phyloP scores from a whole-genome alignment of 2,797 vertebrate species.

The Scarus forsteni region DNA sequence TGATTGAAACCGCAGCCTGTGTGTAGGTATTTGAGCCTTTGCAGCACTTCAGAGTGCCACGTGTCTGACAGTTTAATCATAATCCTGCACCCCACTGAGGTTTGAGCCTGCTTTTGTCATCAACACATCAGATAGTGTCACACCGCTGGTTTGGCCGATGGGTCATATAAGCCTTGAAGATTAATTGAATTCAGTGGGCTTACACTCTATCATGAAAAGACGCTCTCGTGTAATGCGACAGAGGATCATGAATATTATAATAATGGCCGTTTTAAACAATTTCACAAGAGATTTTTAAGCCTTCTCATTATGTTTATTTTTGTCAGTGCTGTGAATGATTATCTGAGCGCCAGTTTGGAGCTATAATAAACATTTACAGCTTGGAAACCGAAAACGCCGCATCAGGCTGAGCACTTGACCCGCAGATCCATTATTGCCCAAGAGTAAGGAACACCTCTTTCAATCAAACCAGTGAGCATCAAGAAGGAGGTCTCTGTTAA shows the following conservation, averaged over 20 bases:
- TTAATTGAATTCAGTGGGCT: slow-evolving; percentile 42
- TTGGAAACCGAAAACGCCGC: not conserved
- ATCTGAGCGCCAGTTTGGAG: not conserved
- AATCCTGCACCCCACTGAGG: slow-evolving; percentile 49
- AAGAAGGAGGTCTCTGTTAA: slow-evolving; percentile 26
- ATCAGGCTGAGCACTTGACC: slow-evolving; percentile 1
- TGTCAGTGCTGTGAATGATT: not conserved
- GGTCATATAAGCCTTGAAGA: slow-evolving; percentile 29
- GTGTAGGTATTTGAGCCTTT: slow-evolving; percentile 45
- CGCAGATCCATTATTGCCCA: slow-evolving; percentile 20
- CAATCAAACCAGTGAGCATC: slow-evolving; percentile 14
- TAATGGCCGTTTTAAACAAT: not conserved
- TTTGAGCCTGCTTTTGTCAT: slow-evolving; percentile 51
- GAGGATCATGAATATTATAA: not conserved
- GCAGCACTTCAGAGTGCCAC: slow-evolving; percentile 26
- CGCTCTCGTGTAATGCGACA: not conserved
- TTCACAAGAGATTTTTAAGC: not conserved
- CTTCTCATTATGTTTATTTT: not conserved
- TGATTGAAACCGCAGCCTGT: slow-evolving; percentile 16
- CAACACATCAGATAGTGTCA: slow-evolving; percentile 38
- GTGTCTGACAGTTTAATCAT: slow-evolving; percentile 55
- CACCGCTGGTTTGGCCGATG: slow-evolving; percentile 17
- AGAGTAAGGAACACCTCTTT: slow-evolving; percentile 10
- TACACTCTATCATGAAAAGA: slow-evolving; percentile 13
- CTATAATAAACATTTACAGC: not conserved